These are phyloP conservation scores for Heteromyza rotundicornis DNA, from an alignment of 2,888 invertebrate species.

Conservation along the genomic window DNA sequence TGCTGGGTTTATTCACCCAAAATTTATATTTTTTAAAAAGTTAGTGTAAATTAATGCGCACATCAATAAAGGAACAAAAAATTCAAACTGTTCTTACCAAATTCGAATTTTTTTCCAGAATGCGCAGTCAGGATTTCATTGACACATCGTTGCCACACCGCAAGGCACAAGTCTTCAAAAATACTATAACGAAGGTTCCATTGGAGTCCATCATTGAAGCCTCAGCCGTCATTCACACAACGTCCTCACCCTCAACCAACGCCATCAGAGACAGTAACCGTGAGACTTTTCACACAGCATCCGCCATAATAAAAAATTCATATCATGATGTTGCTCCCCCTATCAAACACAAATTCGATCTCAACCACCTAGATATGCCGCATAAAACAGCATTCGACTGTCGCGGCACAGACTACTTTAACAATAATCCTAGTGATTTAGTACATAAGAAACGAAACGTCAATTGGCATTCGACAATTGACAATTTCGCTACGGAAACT, in stretches of 20 bases:
- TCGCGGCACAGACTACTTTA: conserved; percentile 22
- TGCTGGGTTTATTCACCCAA: too few relatives aligned
- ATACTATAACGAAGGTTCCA: conserved; percentile 9
- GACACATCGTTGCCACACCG: conserved; percentile 20
- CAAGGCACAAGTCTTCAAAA: conserved; percentile 9
- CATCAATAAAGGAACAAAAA: too few relatives aligned
- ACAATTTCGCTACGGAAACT: conserved; percentile 51
- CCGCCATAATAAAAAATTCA: background rate
- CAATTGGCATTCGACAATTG: conserved; percentile 61
- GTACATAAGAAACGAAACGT: conserved; percentile 58
- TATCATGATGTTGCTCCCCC: background rate
- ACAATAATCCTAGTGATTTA: conserved; percentile 32
- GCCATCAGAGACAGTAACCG: background rate
- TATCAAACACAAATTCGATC: conserved; percentile 28
- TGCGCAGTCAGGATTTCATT: conserved; percentile 47
- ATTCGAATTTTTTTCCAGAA: conserved; percentile 29
- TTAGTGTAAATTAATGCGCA: too few relatives aligned
- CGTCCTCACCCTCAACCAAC: background rate
- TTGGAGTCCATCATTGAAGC: conserved; percentile 13
- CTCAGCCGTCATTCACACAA: too few relatives aligned
- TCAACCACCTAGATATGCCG: conserved; percentile 25
- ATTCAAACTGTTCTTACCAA: background rate
- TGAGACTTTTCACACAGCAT: conserved; percentile 6
- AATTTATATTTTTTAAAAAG: too few relatives aligned
- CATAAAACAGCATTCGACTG: conserved; percentile 33